Evolutionary conservation across 1,140 invertebrate genomes (phyloP), one percentile per base, ranked within the genome.

Genomic region (Magallana angulata): DNA sequence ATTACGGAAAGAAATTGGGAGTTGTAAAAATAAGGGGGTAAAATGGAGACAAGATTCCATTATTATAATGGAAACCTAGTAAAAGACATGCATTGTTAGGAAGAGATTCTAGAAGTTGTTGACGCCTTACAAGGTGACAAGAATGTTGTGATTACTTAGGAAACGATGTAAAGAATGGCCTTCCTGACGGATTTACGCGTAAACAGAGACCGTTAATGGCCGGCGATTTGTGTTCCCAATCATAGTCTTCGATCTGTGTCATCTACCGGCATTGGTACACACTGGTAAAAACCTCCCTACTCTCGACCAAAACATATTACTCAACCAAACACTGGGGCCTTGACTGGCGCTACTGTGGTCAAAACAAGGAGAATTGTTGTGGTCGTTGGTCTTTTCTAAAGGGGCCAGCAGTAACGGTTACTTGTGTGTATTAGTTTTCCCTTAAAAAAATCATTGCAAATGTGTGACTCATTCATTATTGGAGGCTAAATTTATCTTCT

Each of bases 181-280:
- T 30, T 30, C 36, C 68, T 71, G 68, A 71, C 68, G 36, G 68
- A 12, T 71, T 71, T 71, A 71, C 68, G 24, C 60, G 68, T 11
- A 30, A 30, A 71, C 68, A 36, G 7, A 11, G 68, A 30, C 36
- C 68, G 36, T 71, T 71, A 71, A 71, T 30, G 64, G n/a, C 18
- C 36, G 36, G 18, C 36, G 68, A 71, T 71, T 30, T 71, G 68
- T 71, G 68, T 24, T 71, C 11, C 68, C 68, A 71, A 71, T 71
- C 68, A 71, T 8, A 30, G 24, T 36, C 18, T 71, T 71, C 68
- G 68, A 71, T 71, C 68, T 71, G 68, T 71, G 68, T 71, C 68
- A 71, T 8, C 24, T 18, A 11, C n/a, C 8, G 24, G 2, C 68
- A 71, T 30, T 71, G 68, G 68, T 71, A 71, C 68, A 11, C 18